Conservation (phyloP, 2,888 invertebrate species). For the Hyposoter dolosus region DNA sequence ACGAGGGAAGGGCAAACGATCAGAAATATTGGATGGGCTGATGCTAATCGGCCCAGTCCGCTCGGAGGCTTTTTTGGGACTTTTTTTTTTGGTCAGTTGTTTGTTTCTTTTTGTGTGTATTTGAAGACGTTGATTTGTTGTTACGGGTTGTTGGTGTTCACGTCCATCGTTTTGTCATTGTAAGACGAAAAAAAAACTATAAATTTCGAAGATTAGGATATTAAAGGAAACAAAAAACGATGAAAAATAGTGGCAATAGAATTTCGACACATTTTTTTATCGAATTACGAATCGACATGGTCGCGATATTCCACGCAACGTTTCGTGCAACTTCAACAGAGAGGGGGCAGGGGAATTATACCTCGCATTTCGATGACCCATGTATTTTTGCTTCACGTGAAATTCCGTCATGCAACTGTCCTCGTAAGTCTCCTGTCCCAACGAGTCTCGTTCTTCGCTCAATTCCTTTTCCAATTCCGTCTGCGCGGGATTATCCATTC, state of each 20-base stretch:
- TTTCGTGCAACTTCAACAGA: slow-evolving; percentile 30
- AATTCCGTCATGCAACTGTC: slow-evolving; percentile 83
- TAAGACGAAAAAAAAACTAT: slow-evolving; percentile 35
- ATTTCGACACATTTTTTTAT: slow-evolving; percentile 7
- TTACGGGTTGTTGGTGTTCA: slow-evolving; percentile 49
- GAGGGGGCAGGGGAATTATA: slow-evolving; percentile 75
- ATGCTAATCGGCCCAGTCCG: slow-evolving; percentile 82
- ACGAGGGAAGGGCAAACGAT: slow-evolving; percentile 80
- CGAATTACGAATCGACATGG: slow-evolving; percentile 15
- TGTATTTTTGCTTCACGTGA: slow-evolving; percentile 89
- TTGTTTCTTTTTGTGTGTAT: slow-evolving; percentile 69
- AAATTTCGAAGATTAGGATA: slow-evolving; percentile 16
- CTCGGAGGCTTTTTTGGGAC: slow-evolving; percentile 83
- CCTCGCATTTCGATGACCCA: slow-evolving; percentile 93
- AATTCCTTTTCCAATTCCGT: slow-evolving; percentile 82
- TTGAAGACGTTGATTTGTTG: slow-evolving; percentile 52
- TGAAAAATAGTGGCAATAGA: background rate
- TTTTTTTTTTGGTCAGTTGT: slow-evolving; percentile 72
- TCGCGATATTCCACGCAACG: slow-evolving; percentile 17
- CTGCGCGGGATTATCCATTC: slow-evolving; percentile 81
- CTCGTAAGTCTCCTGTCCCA: slow-evolving; percentile 77
- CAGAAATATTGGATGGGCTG: slow-evolving; percentile 80
- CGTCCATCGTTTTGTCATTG: slow-evolving; percentile 26
- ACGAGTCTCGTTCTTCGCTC: slow-evolving; percentile 76
- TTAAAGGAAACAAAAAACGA: background rate